Evolutionary conservation across 2,888 invertebrate genomes (phyloP).

Genomic region (Pterobdella sp.): DNA sequence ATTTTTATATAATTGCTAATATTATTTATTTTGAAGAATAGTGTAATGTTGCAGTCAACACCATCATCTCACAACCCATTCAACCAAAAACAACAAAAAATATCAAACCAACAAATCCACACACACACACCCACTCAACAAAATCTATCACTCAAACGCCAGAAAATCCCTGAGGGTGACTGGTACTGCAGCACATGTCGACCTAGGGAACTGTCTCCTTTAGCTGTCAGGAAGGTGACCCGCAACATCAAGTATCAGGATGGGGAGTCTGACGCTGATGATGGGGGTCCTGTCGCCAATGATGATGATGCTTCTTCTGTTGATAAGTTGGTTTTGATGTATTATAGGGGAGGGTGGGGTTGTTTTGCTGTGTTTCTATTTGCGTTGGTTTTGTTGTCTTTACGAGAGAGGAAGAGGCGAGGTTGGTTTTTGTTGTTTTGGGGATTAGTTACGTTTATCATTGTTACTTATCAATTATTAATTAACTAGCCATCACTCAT

Average conservation of each 20-base stretch:
- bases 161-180: slow-evolving; percentile 78
- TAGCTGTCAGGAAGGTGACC: slow-evolving; percentile 7
- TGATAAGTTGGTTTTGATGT: background rate
- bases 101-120: background rate
- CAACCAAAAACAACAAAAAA: background rate
- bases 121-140: background rate
- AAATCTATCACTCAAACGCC: slow-evolving; percentile 34
- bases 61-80: background rate
- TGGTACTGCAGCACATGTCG: slow-evolving; percentile 81
- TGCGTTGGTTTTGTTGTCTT: too few species aligned
- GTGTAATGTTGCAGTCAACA: too few species aligned
- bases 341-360: too few species aligned
- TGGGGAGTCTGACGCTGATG: slow-evolving; percentile 31
- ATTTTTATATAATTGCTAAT: too few species aligned
- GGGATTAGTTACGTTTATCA: too few species aligned
- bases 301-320: background rate
- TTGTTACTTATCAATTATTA: too few species aligned
- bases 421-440: too few species aligned
- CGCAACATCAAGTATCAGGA: slow-evolving; percentile 31
- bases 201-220: slow-evolving; percentile 49
- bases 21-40: too few species aligned
- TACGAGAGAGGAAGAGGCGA: too few species aligned
- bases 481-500: too few species aligned
- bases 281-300: slow-evolving; percentile 14
- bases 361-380: too few species aligned